Base-by-base conservation (phyloP, 2,888 invertebrate genomes). In the Idaea dimidiata region DNA sequence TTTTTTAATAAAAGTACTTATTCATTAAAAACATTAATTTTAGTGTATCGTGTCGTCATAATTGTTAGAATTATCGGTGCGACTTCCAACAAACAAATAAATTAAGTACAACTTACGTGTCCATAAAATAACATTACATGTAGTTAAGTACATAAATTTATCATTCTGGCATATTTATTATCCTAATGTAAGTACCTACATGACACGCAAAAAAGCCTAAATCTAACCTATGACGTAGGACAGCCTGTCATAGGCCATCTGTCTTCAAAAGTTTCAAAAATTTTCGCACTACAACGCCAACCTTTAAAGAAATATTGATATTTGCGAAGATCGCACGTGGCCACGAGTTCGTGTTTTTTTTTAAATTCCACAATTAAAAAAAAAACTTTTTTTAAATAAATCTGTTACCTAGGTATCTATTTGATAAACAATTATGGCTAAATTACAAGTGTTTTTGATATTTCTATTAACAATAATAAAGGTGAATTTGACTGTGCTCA, bases 401-500 rank as follows among this genome's bases (percentile, higher is more conserved):
- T 24, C 5, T 24, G 5, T 24, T 24, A 43, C n/a, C n/a, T n/a
- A n/a, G n/a, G 10, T 43, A 8, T 3, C 33, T 43, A 10, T 14
- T 8, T 2, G 43, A 16, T 17, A 24, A 60, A 5, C 18, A 56
- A 66, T 64, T 62, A 54, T 64, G 2, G 17, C 1, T 8, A 66
- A 64, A 59, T 57, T 59, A 54, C 10, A 54, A 18, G 58, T 66
- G 61, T 24, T 24, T 0, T 33, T 62, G 16, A 16, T 65, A 4
- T 17, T n/a, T 10, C 18, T 56, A 8, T 31, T 64, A 1, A 57
- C 78, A 31, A 68, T 74, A 8, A 62, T 69, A 32, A 62, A 67
- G 64, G 66, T 68, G 65, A 74, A 73, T 58, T 57, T 64, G 0
- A 61, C 76, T 0, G 79, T 83, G 79, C 65, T 78, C n/a, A 85